Evolutionary conservation across 2,113 vertebrate species (phyloP).

Genomic region (Equus quagga): DNA sequence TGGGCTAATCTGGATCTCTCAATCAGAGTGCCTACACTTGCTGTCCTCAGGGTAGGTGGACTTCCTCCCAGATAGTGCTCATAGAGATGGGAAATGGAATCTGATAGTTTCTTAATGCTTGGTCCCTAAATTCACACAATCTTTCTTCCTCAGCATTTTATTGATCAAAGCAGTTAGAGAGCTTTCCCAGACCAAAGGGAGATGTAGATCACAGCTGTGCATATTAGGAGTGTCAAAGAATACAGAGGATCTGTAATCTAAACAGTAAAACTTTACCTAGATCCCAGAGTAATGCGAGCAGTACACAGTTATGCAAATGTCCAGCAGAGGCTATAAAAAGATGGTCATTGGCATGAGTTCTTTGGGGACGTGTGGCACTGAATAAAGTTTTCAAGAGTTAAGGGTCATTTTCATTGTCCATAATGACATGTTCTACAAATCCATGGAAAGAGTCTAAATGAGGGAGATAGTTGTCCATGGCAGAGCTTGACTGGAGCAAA

Average conservation of each 20-base stretch:
- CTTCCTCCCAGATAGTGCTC: not conserved
- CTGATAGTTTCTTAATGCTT: not conserved
- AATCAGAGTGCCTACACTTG: rapidly evolving
- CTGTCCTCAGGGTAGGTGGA: not conserved
- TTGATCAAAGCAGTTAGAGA: not conserved
- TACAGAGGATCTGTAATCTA: not conserved
- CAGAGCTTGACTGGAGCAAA: not conserved
- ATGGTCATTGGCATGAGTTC: not conserved
- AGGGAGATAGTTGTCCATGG: not conserved
- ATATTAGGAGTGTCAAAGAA: not conserved
- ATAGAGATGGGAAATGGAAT: not conserved
- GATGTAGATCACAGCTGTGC: not conserved
- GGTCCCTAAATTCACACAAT: not conserved
- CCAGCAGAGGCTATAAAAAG: not conserved
- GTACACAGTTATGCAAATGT: not conserved
- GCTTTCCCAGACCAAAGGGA: not conserved
- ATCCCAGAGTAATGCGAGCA: not conserved
- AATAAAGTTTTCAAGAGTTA: not conserved
- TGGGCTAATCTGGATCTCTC: not conserved
- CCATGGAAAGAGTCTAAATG: not conserved
- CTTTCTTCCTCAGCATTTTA: not conserved
- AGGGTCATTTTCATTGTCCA: not conserved
- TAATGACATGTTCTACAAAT: not conserved
- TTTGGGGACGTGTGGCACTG: not conserved
- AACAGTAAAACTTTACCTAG: not conserved